Percentiles rank a stretch among this genome's conserved stretches.
phyloP scores from a whole-genome alignment of 2,888 invertebrate genomes.

The Eudasyphora cyanicolor region DNA sequence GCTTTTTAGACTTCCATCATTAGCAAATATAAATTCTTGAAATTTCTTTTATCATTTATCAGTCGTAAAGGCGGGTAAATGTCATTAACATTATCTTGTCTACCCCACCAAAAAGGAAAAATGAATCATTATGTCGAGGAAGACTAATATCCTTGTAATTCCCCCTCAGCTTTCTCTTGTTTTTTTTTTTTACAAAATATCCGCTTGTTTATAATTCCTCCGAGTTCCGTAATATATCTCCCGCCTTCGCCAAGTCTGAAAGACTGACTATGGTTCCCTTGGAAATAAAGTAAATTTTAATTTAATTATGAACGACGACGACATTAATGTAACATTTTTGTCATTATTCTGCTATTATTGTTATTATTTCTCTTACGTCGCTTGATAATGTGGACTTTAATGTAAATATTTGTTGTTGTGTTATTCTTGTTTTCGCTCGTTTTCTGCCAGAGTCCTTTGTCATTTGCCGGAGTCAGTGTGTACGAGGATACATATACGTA shows the following conservation, averaged over 20 bases:
- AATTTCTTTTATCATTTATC: neutral
- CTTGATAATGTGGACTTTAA: conserved; percentile 17
- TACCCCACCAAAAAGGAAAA: neutral
- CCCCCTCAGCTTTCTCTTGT: neutral
- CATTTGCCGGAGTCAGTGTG: conserved; percentile 33
- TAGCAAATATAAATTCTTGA: too few relatives aligned
- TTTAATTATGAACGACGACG: conserved; percentile 63
- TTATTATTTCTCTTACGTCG: conserved; percentile 14
- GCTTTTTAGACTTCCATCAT: too few relatives aligned
- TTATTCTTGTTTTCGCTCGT: neutral
- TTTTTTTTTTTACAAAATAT: too few relatives aligned
- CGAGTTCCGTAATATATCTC: conserved; percentile 1
- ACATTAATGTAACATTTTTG: conserved; percentile 44
- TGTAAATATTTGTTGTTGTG: conserved; percentile 23
- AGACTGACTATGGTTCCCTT: neutral
- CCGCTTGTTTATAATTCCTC: neutral
- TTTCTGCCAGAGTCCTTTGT: conserved; percentile 1
- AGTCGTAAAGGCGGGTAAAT: conserved; percentile 55
- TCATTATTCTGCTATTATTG: conserved; percentile 38
- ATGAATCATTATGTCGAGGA: neutral
- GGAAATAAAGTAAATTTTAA: conserved; percentile 61
- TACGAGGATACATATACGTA: neutral
- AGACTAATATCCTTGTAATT: conserved; percentile 36
- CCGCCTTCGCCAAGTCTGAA: neutral
- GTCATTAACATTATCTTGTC: conserved; percentile 57